Evolutionary conservation across 2,888 invertebrate genomes (phyloP), one percentile per base, ranked within the genome.

Genomic region (Nomada lathburiana): DNA sequence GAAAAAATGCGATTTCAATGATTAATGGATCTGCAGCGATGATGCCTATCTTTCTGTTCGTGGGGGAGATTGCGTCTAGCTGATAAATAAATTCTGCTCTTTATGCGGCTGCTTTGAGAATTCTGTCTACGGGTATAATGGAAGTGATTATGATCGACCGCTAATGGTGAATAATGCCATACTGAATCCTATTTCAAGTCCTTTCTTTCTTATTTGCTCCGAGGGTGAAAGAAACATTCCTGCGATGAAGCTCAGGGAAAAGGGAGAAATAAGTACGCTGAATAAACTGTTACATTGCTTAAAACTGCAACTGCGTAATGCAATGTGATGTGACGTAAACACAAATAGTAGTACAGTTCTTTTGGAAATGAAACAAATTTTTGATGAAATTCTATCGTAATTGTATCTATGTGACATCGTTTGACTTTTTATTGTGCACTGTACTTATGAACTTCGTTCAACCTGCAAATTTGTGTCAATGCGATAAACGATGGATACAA

Each of bases 61-160:
- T 16, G 47, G 42, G 62, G 44, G 53, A 72, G 72, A 77, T 60
- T 52, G 59, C 67, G 62, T 50, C 53, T 57, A 67, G 62, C 55
- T 64, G 86, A 87, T 77, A 87, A 83, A 87, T 87, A 85, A 84
- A 87, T 87, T 80, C 71, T 60, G 77, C 64, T 68, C 57, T 76
- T 85, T 85, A 76, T 82, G 76, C 76, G 72, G 62, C 79, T 67
- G 64, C 69, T 64, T 76, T 80, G 57, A 63, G 63, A 74, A 83
- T 83, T 80, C 47, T 47, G 36, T 36, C 36, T 36, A 7, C 7
- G 36, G 36, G 36, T 36, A 36, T 36, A 36, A 36, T 74, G 83
- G 76, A 84, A 81, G 73, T 74, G 83, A 87, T 87, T 79, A 80
- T 71, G 68, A 74, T 82, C 72, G 75, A 82, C 76, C 80, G 68